Evolutionary conservation across 2,797 vertebrate genomes (phyloP), one percentile per base, ranked within the genome.

Genomic region (Tangara arthus): DNA sequence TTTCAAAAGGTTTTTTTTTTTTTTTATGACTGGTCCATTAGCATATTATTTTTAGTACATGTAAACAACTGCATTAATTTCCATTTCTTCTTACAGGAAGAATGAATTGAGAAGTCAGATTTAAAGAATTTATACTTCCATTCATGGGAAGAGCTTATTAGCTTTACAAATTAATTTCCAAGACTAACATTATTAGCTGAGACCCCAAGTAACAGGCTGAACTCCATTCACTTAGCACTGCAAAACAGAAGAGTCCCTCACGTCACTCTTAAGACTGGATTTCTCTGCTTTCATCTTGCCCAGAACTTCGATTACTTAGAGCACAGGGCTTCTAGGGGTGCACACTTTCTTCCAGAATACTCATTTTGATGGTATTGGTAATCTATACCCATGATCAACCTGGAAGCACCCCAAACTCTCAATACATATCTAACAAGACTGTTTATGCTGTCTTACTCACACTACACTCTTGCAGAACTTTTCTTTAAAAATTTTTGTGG

Each of bases 1-100:
- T 50, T 77, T 87, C 24, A 72, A 79, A 83, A 79, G 21, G 37
- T 6, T 4, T 1, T 0, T 6, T 0, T 6, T n/a, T n/a, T n/a
- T 73, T 50, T 72, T 89, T 30, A 21, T 87, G 26, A 60, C 55
- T 89, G 9, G 8, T 46, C 23, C 11, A 39, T 82, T 69, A 56
- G 2, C 5, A 49, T 76, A 44, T 39, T 85, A 34, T 46, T 66
- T 91, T 92, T 57, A 87, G 12, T 30, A 39, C 15, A 35, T n/a
- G 7, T n/a, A 90, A 87, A 82, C n/a, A 76, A 39, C n/a, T 35
- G 8, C 27, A 21, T 60, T 75, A 26, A 50, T 80, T 90, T 78
- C 22, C 11, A 77, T 50, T 66, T 50, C 24, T 90, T 52, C 17
- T 27, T 82, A 64, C 6, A 77, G 35, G 49, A 91, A 71, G n/a